phyloP scores from a whole-genome alignment of 1,140 invertebrate genomes.

The Diprion similis region DNA sequence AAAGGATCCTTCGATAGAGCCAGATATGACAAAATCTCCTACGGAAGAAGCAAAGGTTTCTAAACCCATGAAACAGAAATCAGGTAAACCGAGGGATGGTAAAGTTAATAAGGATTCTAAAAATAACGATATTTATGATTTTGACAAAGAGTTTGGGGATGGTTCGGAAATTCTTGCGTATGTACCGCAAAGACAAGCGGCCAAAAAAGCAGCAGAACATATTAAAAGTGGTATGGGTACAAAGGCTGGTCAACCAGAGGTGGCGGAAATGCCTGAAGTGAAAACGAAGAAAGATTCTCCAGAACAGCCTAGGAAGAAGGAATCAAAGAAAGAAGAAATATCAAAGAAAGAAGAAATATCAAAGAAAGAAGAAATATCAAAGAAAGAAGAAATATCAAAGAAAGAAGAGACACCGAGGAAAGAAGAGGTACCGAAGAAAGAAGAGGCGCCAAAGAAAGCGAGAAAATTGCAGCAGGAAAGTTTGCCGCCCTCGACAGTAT shows the following conservation, averaged over 20 bases:
- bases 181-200: slow-evolving; percentile 88
- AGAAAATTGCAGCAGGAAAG: slow-evolving; percentile 32
- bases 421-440: too few relatives aligned
- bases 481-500: slow-evolving; percentile 40
- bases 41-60: slow-evolving; percentile 50
- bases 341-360: slow-evolving; percentile 42
- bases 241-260: slow-evolving; percentile 53
- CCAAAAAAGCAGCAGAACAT: slow-evolving; percentile 89
- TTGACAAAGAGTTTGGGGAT: slow-evolving; percentile 69
- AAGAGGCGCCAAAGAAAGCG: slow-evolving; percentile 20
- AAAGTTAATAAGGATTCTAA: slow-evolving; percentile 51
- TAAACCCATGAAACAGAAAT: slow-evolving; percentile 46
- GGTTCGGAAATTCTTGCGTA: slow-evolving; percentile 79
- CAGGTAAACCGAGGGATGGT: slow-evolving; percentile 51
- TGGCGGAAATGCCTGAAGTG: slow-evolving; percentile 37
- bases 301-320: slow-evolving; percentile 53
- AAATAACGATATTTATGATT: slow-evolving; percentile 66
- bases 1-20: slow-evolving; percentile 42
- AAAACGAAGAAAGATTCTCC: slow-evolving; percentile 53
- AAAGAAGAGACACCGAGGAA: too few relatives aligned
- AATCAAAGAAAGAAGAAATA: slow-evolving; percentile 42
- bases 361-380: slow-evolving; percentile 43
- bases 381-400: slow-evolving; percentile 43
- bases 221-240: slow-evolving; percentile 83
- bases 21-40: slow-evolving; percentile 36